Conservation (phyloP, 1,140 invertebrate species). For the Drosophila rufa region DNA sequence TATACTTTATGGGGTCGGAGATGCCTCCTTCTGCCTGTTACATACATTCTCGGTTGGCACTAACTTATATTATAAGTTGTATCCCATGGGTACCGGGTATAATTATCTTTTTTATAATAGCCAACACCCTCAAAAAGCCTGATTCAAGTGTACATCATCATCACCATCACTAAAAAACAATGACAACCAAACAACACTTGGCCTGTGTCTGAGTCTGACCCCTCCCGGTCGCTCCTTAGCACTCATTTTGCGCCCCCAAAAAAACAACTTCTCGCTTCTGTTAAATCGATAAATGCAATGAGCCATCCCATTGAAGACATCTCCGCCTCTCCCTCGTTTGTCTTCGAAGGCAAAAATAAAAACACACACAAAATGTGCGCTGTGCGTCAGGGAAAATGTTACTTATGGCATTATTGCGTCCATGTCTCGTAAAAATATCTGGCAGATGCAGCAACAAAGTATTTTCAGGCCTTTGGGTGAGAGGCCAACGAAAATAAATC, state of each 20-base stretch:
- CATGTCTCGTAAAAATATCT: constrained; percentile 67
- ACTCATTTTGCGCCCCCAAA: constrained; percentile 11
- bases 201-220: constrained; percentile 12
- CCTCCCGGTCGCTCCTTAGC: neutral
- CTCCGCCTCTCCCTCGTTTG: constrained; percentile 21
- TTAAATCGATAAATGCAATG: constrained; percentile 76
- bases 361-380: constrained; percentile 46
- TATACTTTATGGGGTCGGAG: too few species aligned
- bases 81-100: too few species aligned
- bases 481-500: constrained; percentile 53
- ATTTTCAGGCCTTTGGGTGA: constrained; percentile 26
- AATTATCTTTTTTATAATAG: neutral
- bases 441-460: constrained; percentile 35
- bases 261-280: constrained; percentile 24
- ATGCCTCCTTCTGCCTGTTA: too few species aligned
- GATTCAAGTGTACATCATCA: constrained; percentile 5
- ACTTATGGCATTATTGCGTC: constrained; percentile 68
- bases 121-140: constrained; percentile 5
- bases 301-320: constrained; percentile 51
- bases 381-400: constrained; percentile 65
- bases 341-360: constrained; percentile 4
- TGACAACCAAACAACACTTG: constrained; percentile 19
- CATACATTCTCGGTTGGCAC: too few species aligned
- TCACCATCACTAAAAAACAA: neutral
- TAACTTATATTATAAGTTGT: too few species aligned